Evolutionary conservation across 2,888 invertebrate genomes (phyloP), one percentile per base, ranked within the genome.

Genomic region (Lochmaea crataegi): DNA sequence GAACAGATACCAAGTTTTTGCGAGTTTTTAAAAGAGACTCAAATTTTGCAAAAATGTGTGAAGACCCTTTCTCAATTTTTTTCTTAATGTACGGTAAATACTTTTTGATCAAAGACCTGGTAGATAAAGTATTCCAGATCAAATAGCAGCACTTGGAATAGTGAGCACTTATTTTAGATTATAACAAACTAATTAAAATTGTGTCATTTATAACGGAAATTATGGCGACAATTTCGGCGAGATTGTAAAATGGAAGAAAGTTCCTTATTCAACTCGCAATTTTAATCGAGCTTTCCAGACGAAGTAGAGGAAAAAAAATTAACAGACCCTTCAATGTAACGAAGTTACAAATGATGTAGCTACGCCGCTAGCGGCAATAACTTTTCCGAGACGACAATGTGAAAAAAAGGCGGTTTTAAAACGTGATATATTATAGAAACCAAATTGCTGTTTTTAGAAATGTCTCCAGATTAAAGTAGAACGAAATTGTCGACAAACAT

Each of bases 311-410:
- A 12, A 41, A 57, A 65, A 51, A 66, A 58, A 56, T 56, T n/a
- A 66, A 41, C 57, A 41, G 57, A 58, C 66, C 57, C 57, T 66
- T 66, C 57, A n/a, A 66, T 56, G 51, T 66, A 66, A 66, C 66
- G 42, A 66, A 66, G 57, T 66, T 66, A 66, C 56, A 57, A 66
- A 66, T 57, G 66, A 66, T 66, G 57, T 42, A 66, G 48, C 18
- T 48, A 11, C 38, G 32, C 38, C n/a, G 51, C 65, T n/a, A 18
- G 32, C n/a, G 56, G 65, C 53, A n/a, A n/a, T 61, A 61, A 61
- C 41, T 56, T 65, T 56, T 12, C 56, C 26, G 16, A 65, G 56
- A 66, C 57, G 57, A 42, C 66, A 18, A 41, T n/a, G 61, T 61
- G 18, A 16, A 66, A 57, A 66, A 22, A 26, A 38, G 16, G 53